Evolutionary conservation across 2,888 invertebrate species (phyloP), one percentile per base, ranked within the genome.

Genomic region (Yponomeuta evonymella): DNA sequence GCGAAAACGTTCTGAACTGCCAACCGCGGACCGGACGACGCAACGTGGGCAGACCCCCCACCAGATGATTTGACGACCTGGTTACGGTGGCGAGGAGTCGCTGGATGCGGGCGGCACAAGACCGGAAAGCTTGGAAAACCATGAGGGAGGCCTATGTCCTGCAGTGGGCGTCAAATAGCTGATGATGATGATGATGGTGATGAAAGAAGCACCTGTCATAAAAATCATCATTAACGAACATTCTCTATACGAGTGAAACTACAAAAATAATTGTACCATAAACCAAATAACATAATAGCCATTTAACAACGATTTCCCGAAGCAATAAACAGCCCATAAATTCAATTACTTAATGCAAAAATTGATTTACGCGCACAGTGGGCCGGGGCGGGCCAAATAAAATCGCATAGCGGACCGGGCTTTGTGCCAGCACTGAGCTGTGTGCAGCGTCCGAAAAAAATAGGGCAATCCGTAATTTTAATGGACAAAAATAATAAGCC

Each of bases 331-430:
- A 88, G 86, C 79, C 82, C 85, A 84, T 89, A 88, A 87, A 90
- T 90, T 87, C 86, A 90, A 90, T 90, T 88, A 89, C 85, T 88
- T 88, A 88, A 90, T 89, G 87, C 87, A 87, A 85, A 88, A 88
- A 85, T 84, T 89, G 90, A 90, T 91, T 90, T 90, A 90, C 74
- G 75, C 77, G 73, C 75, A 76, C 74, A 75, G 77, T 79, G 84
- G 77, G 80, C 81, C 77, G 78, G 79, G 79, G 30, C 33, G 63
- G 36, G 33, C 63, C 36, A 63, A 70, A 65, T 70, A 70, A 70
- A 70, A 64, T 64, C 70, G 15, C 64, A 64, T 43, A 70, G 70
- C 63, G 63, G n/a, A 36, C 36, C 67, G 12, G 12, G 67, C 36
- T 29, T 29, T 65, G 65, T 65, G 29, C 33, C 70, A 51, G 63